Evolutionary conservation across 2,797 vertebrate species (phyloP), one percentile per base, ranked within the genome.

Genomic region (Falco novaeseelandiae): DNA sequence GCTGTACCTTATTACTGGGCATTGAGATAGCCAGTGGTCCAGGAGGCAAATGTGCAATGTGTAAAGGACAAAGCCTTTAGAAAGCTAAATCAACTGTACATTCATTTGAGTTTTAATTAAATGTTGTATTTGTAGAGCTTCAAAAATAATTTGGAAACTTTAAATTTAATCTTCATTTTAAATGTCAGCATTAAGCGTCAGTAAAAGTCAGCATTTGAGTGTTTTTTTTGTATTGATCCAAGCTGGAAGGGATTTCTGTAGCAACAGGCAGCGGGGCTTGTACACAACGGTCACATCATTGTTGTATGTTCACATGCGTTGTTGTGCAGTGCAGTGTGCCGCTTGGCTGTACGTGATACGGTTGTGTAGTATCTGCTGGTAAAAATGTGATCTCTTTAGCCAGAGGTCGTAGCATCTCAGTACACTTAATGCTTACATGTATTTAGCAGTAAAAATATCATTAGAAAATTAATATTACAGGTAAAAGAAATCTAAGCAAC

Each of bases 131-230:
- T 94, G 83, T 84, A 83, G 70, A 95, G 87, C 89, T 96, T 87
- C 42, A 84, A 77, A 92, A 86, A 95, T 76, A 90, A 87, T 93
- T 91, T 86, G 34, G 80, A 94, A 94, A 82, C 38, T 67, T 92
- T 5, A 49, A 44, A 89, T 79, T 65, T 91, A 70, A 79, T 93
- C 92, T 83, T 93, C 19, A 29, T 85, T 95, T 98, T 96, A 98
- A 96, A 92, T 90, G 93, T 82, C 78, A 84, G 32, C 69, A 80
- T 62, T 69, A 67, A 73, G 59, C 38, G 19, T 40, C n/a, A 51
- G 21, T 59, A 65, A 51, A 95, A 87, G 52, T 73, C 83, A 62
- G 48, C 0, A 0, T 85, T 91, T 77, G 69, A 51, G 34, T 63
- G 27, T 23, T 36, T 65, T 65, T 65, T 94, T 49, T 32, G 9